These are phyloP conservation scores for Sycon ciliatum DNA, from an alignment of 37 sponge, comb jelly and placozoan species.

Conservation along the genomic window DNA sequence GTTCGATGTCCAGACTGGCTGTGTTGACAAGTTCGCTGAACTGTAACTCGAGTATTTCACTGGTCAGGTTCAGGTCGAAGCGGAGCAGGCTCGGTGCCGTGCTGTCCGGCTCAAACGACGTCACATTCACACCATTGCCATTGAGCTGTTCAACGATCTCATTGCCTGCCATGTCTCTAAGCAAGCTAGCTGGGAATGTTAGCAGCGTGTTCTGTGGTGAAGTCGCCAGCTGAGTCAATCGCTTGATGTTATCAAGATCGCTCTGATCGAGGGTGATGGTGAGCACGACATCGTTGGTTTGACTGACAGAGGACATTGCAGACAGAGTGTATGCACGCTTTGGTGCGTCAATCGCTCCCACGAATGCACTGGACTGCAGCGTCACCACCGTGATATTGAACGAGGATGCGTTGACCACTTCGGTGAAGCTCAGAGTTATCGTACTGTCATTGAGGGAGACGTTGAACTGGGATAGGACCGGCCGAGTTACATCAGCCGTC, in stretches of 20 bases:
- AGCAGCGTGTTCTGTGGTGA: constrained; percentile 50
- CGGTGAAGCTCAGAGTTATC: constrained; percentile 58
- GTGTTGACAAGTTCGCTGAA: constrained; percentile 39
- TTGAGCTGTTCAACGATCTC: constrained; percentile 25
- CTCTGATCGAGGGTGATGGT: constrained; percentile 24
- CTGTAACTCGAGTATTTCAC: constrained; percentile 58
- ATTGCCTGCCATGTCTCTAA: constrained; percentile 69
- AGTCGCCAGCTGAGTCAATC: constrained; percentile 53
- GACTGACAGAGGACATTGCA: constrained; percentile 71
- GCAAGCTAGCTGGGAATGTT: constrained; percentile 36
- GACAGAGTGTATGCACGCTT: constrained; percentile 27
- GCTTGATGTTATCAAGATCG: constrained; percentile 68
- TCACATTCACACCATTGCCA: constrained; percentile 18
- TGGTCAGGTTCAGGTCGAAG: constrained; percentile 62
- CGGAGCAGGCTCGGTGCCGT: constrained; percentile 37
- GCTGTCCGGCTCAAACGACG: constrained; percentile 35
- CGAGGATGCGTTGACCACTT: constrained; percentile 66
- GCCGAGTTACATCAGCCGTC: constrained; percentile 35
- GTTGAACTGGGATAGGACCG: constrained; percentile 29
- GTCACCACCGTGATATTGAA: constrained; percentile 45
- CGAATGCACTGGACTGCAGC: too few species aligned
- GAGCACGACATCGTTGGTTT: constrained; percentile 49
- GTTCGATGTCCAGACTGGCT: constrained; percentile 44
- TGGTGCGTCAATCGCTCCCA: too few species aligned
- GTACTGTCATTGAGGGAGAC: constrained; percentile 51